Percentiles rank a stretch among this genome's conserved stretches.
Conservation (phyloP, 2,888 invertebrate species). For the Loripinus fragilis region DNA sequence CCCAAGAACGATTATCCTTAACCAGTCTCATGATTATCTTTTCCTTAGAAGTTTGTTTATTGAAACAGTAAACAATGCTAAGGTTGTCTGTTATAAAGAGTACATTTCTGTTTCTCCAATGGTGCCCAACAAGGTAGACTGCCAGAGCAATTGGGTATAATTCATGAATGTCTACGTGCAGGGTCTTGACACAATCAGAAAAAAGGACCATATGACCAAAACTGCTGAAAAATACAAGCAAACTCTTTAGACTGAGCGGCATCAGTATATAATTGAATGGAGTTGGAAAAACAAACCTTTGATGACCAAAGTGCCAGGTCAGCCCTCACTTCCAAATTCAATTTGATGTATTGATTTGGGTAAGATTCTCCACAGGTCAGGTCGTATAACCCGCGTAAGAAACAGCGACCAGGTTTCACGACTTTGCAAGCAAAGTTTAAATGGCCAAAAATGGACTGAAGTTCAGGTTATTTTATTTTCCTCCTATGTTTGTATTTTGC, state of each 20-base stretch:
- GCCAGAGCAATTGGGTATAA: constrained; percentile 16
- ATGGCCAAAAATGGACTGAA: constrained; percentile 30
- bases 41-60: constrained; percentile 18
- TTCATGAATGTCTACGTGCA: constrained; percentile 36
- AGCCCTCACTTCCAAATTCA: constrained; percentile 17
- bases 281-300: constrained; percentile 20
- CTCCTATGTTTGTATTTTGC: neutral
- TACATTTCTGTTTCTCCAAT: constrained; percentile 36
- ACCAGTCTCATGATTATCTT: no score
- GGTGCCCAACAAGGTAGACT: constrained; percentile 16
- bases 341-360: constrained; percentile 25
- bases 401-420: constrained; percentile 33
- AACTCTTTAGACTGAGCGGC: constrained; percentile 36
- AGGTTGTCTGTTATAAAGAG: constrained; percentile 38
- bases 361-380: constrained; percentile 13
- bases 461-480: constrained; percentile 7
- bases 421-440: constrained; percentile 41
- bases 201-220: constrained; percentile 31
- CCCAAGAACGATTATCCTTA: constrained; percentile 14
- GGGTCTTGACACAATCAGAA: neutral
- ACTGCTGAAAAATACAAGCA: constrained; percentile 3
- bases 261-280: constrained; percentile 21
- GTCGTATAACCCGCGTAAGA: constrained; percentile 37
- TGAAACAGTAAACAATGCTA: constrained; percentile 33
- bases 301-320: constrained; percentile 25